Evolutionary conservation across 1,140 invertebrate species (phyloP), one percentile per base, ranked within the genome.

Genomic region (Manduca sexta): DNA sequence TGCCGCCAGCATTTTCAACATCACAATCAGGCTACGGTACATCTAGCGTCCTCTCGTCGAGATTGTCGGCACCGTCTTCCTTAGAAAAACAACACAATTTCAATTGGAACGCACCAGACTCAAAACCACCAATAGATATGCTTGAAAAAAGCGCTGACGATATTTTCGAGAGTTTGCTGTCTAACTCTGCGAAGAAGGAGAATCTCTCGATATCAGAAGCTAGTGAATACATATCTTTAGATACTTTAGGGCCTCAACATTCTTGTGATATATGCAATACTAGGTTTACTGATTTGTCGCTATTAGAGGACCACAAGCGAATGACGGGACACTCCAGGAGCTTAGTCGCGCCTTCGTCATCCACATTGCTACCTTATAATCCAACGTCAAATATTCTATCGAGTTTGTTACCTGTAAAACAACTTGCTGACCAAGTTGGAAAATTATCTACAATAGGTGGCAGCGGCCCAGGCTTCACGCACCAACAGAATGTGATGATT

Each of bases 401-500:
- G 6, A 74, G 60, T 48, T 59, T 87, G 18, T 49, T 86, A 16
- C 84, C 86, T 7, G 81, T 86, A 0, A 86, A 86, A 58, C 77
- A 85, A 52, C 58, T 87, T 39, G 84, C 73, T 26, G 86, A 87
- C 47, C 84, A 86, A 68, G 83, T 87, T 0, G 84, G 82, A 12
- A 86, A 86, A 55, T 44, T 86, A 13, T 75, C 83, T 8, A 64
- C 59, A 0, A 74, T 77, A 1, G 61, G 66, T 11, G 64, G 63
- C 18, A 58, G 60, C 45, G 61, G 65, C 3, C 21, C 79, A 13
- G 74, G 73, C 8, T 86, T 82, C 42, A 84, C 84, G 0, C 86
- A 87, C 49, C 86, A 87, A 51, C 86, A 87, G 60, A 86, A 86
- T 52, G 84, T 87, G 4, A 86, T 84, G 79, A 86, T 87, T 14